A percentile compares a stretch with the other conserved stretches of the same genome.
Conservation (phyloP, 2,113 vertebrate species). For the Parus major region DNA sequence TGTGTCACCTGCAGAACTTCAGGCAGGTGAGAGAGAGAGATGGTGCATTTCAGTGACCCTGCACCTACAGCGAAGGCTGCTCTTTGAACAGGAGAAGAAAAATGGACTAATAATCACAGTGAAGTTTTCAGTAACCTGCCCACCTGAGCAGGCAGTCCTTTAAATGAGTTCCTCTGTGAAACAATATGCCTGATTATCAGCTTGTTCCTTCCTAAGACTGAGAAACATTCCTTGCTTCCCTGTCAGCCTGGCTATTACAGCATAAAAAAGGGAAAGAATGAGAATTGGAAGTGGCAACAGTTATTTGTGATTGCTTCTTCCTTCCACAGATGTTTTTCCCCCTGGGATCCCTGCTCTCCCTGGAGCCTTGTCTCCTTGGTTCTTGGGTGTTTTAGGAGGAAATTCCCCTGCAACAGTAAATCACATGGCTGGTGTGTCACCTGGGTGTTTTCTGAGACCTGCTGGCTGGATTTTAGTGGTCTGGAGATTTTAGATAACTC, state of each 20-base stretch:
- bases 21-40: background rate
- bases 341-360: background rate
- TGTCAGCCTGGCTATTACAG: background rate
- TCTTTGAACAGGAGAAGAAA: background rate
- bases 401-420: background rate
- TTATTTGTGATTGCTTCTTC: background rate
- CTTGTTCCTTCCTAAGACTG: background rate
- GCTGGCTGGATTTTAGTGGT: background rate
- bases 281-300: background rate
- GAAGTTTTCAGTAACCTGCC: background rate
- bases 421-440: background rate
- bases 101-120: background rate
- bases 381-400: background rate
- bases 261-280: background rate
- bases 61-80: background rate
- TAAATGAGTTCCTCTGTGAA: background rate
- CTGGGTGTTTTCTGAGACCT: background rate
- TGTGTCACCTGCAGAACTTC: background rate
- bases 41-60: conserved; percentile 7
- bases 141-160: background rate
- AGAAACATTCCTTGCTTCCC: background rate
- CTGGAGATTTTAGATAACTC: background rate
- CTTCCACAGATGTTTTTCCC: background rate
- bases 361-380: background rate
- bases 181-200: background rate